Conservation (phyloP, 2,113 vertebrate genomes). For the rat (Rattus norvegicus) region DNA sequence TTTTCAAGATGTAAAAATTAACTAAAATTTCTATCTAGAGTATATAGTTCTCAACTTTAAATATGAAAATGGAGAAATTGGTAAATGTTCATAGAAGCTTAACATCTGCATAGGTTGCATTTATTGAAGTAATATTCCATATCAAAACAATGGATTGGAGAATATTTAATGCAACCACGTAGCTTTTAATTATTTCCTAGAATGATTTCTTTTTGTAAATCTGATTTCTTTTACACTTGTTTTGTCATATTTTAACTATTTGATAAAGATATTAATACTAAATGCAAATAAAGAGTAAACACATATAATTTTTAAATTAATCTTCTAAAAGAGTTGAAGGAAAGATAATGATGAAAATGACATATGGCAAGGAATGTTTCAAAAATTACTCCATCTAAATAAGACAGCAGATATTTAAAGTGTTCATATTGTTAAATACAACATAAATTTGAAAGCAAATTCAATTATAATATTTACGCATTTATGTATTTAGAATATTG, state of each 20-base stretch:
- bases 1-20: not conserved
- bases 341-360: not conserved
- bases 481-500: constrained; percentile 5
- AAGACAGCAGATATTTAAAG: not conserved
- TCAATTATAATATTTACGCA: not conserved
- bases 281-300: not conserved
- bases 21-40: not conserved
- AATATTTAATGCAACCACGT: not conserved
- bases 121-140: not conserved
- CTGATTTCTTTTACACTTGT: not conserved
- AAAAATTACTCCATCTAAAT: not conserved
- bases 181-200: not conserved
- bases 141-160: not conserved
- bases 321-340: not conserved
- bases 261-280: not conserved
- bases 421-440: not conserved
- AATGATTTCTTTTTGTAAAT: not conserved
- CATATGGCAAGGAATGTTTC: not conserved
- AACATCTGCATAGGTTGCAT: not conserved
- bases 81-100: not conserved
- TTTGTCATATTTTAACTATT: not conserved
- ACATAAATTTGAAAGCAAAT: not conserved
- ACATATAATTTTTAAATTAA: not conserved
- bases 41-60: not conserved
- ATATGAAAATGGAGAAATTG: not conserved